Conservation (phyloP, 2,113 vertebrate genomes). For the Himantopus leucocephalus region DNA sequence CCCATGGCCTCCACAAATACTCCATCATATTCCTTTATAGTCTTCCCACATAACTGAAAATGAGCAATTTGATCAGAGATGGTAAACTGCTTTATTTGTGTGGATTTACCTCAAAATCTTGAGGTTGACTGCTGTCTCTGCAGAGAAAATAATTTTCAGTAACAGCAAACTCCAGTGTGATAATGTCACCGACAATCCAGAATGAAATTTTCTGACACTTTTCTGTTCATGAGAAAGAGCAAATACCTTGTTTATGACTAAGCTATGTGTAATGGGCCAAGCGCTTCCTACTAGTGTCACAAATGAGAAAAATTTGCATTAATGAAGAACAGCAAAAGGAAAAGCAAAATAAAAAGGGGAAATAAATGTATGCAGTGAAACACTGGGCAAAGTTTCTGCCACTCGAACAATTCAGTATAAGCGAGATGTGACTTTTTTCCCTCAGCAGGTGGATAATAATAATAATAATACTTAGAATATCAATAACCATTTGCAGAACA, state of each 20-base stretch:
- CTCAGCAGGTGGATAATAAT: conserved; percentile 5
- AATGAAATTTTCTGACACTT: conserved; percentile 14
- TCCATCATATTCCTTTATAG: background rate
- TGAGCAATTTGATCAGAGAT: background rate
- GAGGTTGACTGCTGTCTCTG: background rate
- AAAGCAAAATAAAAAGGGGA: conserved; percentile 12
- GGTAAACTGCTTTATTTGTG: conserved; percentile 5
- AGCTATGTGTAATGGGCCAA: conserved; percentile 50
- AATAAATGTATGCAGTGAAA: conserved; percentile 3
- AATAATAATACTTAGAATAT: background rate
- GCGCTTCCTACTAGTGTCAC: background rate
- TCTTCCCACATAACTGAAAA: conserved; percentile 14
- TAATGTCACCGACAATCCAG: conserved; percentile 29
- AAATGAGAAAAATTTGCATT: conserved; percentile 61
- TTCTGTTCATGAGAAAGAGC: conserved; percentile 24
- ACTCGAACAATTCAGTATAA: background rate
- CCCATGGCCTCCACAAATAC: background rate
- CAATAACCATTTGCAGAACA: conserved; percentile 1
- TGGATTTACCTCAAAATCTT: conserved; percentile 17
- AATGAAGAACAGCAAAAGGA: conserved; percentile 32
- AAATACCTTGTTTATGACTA: conserved; percentile 53
- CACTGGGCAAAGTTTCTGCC: background rate
- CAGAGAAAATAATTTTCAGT: conserved; percentile 30
- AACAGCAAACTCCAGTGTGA: conserved; percentile 22
- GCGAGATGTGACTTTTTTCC: background rate